Percentiles rank a stretch among this genome's conserved stretches.
phyloP scores from a whole-genome alignment of 1,140 invertebrate species.

The Latrodectus geometricus region DNA sequence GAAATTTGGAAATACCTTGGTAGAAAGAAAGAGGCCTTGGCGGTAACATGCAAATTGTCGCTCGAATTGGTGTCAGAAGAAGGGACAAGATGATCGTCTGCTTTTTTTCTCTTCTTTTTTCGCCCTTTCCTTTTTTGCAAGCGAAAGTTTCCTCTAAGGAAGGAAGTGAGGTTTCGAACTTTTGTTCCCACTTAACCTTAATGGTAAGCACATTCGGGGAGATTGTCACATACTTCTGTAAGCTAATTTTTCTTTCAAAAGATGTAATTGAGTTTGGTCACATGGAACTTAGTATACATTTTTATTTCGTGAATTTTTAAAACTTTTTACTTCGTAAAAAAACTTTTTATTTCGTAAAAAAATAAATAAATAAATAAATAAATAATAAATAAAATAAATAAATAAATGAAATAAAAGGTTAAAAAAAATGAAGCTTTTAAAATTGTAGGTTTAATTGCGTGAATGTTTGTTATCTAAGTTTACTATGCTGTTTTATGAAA shows the following conservation, averaged over 20 bases:
- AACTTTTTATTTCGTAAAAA: too few relatives aligned
- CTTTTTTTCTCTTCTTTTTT: neutral
- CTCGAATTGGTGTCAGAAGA: constrained; percentile 16
- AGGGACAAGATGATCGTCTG: constrained; percentile 17
- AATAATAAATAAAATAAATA: too few relatives aligned
- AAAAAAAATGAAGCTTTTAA: too few relatives aligned
- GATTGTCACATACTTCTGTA: neutral
- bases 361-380: too few relatives aligned
- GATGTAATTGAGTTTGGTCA: too few relatives aligned
- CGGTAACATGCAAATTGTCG: constrained; percentile 17
- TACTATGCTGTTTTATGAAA: too few relatives aligned
- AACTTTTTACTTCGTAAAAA: too few relatives aligned
- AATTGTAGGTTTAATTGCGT: neutral
- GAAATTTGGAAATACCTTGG: constrained; percentile 22
- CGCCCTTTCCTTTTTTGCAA: neutral
- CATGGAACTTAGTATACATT: neutral
- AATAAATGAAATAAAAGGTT: too few relatives aligned
- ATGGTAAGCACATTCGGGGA: neutral
- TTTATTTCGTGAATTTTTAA: neutral
- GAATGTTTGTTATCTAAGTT: neutral
- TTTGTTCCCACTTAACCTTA: constrained; percentile 17
- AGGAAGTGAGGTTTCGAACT: constrained; percentile 37
- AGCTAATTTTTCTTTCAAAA: neutral
- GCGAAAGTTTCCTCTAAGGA: constrained; percentile 17
- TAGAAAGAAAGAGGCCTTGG: constrained; percentile 13